Evolutionary conservation across 2,797 vertebrate species (phyloP), one percentile per base, ranked within the genome.

Genomic region (Tinamus major): DNA sequence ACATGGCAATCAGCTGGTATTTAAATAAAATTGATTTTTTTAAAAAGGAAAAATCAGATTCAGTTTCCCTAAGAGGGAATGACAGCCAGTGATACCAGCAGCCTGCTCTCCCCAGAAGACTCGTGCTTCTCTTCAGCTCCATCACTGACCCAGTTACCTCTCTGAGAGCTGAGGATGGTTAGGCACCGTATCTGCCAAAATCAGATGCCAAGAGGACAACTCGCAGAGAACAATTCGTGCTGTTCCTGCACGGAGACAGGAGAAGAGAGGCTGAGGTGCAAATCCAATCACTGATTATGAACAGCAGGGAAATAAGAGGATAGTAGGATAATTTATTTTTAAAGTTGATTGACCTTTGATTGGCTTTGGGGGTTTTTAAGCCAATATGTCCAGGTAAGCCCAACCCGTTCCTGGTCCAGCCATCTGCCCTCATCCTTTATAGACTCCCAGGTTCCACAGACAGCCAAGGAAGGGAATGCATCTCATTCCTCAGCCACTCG

Each of bases 31-130:
- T 67, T 39, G 82, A 13, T 78, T 80, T 69, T 46, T 83, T 80
- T 65, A 42, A 77, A 78, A 31, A 80, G 71, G n/a, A 58, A 41
- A 78, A 46, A 53, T 6, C 17, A 41, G 37, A 79, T 59, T 85
- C 58, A n/a, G 5, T 41, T 77, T 64, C 68, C 55, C 11, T 46
- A 87, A n/a, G 44, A 67, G 37, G 13, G 44, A 88, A 35, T 69
- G 37, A 42, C 5, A 87, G 27, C 31, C 24, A 70, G 23, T n/a
- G 19, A 49, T 39, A 49, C 13, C 33, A 21, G 18, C 20, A 65
- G n/a, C 29, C 4, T 0, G 67, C 37, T 85, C 56, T 37, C 67
- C 39, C 2, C 1, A 37, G 12, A 78, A 20, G 14, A 1, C 0
- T 3, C 3, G 0, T 48, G 35, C 23, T 82, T 31, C 41, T 82